Percentiles rank a stretch among this genome's conserved stretches.
These are phyloP conservation scores for Schizothorax lantsangensis DNA, from an alignment of 2,797 vertebrate genomes.

Conservation along the genomic window DNA sequence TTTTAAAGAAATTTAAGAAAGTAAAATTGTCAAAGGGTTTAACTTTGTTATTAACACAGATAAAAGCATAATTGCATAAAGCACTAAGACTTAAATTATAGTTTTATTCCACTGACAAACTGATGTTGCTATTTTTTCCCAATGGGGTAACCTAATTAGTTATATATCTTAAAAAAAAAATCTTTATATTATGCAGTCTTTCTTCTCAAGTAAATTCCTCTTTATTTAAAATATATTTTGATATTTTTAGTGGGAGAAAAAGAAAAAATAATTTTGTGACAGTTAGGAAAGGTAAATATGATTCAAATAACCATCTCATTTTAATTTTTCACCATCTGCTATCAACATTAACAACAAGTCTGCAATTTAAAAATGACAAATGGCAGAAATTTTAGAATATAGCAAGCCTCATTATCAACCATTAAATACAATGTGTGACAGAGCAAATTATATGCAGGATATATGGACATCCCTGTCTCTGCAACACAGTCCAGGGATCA, in stretches of 20 bases:
- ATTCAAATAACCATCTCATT: not conserved
- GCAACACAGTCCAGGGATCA: constrained; percentile 15
- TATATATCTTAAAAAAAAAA: no score
- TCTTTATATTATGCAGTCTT: not conserved
- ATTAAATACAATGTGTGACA: constrained; percentile 5
- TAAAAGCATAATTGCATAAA: not conserved
- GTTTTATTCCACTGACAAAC: not conserved
- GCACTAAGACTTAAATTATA: not conserved
- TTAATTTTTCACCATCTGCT: not conserved
- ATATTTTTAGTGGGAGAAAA: not conserved
- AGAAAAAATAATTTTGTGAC: not conserved
- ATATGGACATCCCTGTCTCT: not conserved
- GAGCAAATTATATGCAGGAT: constrained; percentile 4
- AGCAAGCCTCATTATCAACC: constrained; percentile 22
- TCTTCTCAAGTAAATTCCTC: not conserved
- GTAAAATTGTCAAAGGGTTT: not conserved
- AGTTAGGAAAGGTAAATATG: not conserved
- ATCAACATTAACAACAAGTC: not conserved
- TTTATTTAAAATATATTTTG: not conserved
- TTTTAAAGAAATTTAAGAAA: not conserved
- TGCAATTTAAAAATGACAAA: constrained; percentile 4
- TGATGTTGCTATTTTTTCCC: not conserved
- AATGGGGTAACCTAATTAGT: not conserved
- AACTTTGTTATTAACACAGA: not conserved
- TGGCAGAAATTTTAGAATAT: not conserved